phyloP scores from a whole-genome alignment of 1,140 invertebrate genomes.

The Ceratosolen solmsi region DNA sequence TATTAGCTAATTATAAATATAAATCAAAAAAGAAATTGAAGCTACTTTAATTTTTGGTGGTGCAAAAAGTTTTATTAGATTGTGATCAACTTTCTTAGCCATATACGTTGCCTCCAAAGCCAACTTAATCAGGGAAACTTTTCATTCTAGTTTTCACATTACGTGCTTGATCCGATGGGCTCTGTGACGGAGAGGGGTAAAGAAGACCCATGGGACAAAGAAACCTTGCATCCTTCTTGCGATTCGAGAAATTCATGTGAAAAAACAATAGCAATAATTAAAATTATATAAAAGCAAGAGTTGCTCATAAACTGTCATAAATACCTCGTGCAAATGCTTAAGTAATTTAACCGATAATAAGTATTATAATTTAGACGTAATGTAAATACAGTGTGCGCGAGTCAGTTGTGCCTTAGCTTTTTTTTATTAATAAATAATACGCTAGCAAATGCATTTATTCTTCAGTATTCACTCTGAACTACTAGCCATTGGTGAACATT shows the following conservation, averaged over 20 bases:
- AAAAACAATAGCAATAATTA: not conserved
- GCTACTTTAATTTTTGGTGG: not conserved
- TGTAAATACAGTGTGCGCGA: too few species aligned
- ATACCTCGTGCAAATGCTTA: too few species aligned
- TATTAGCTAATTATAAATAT: too few species aligned
- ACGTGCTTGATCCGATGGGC: not conserved
- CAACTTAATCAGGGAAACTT: constrained; percentile 12
- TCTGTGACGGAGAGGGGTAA: not conserved
- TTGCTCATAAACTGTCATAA: too few species aligned
- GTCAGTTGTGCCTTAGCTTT: too few species aligned
- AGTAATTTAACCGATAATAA: too few species aligned
- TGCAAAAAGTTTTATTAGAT: not conserved
- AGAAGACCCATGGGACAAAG: not conserved
- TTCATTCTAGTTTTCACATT: constrained; percentile 3
- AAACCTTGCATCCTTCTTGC: not conserved
- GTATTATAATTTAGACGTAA: too few species aligned
- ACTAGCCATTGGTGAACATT: too few species aligned
- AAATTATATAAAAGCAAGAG: not conserved
- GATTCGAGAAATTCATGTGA: not conserved
- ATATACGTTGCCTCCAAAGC: not conserved
- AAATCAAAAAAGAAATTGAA: too few species aligned
- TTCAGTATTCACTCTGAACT: too few species aligned
- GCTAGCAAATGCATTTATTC: too few species aligned
- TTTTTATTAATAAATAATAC: too few species aligned
- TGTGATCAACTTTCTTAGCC: not conserved